Evolutionary conservation across 2,113 vertebrate species (phyloP).

Genomic region (Leiothrix lutea): DNA sequence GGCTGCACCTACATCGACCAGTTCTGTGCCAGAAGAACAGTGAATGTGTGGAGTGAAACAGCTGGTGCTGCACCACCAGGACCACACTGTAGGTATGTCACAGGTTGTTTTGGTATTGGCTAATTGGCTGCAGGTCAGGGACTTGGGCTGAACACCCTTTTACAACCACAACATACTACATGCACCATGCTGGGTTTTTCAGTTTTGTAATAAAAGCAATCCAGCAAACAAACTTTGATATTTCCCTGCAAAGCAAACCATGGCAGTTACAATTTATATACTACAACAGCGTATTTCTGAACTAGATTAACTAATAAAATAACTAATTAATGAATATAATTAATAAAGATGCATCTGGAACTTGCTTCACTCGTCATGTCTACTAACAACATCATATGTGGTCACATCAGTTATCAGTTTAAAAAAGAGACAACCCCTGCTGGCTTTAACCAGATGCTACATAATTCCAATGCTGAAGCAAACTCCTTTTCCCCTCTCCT

Average conservation of each 20-base stretch:
- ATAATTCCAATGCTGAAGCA: not conserved
- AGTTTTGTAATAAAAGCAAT: not conserved
- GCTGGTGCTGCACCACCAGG: not conserved
- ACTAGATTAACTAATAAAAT: not conserved
- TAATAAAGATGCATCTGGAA: not conserved
- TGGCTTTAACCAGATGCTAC: not conserved
- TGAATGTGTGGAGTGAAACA: not conserved
- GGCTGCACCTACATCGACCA: not conserved
- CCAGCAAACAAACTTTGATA: not conserved
- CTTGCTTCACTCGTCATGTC: not conserved
- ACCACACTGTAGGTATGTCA: not conserved
- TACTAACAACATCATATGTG: not conserved
- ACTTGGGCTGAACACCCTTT: not conserved
- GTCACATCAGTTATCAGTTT: not conserved
- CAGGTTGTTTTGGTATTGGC: not conserved
- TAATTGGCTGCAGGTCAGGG: not conserved
- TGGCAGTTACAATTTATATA: fast-evolving
- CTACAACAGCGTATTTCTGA: not conserved
- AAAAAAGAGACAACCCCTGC: not conserved
- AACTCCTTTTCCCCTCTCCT: not conserved
- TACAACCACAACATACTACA: not conserved
- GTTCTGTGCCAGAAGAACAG: not conserved
- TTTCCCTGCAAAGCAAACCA: not conserved
- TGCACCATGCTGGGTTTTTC: fast-evolving
- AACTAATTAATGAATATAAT: not conserved